Percentiles rank a stretch among this genome's conserved stretches.
These are phyloP conservation scores for Plagiodera versicolora DNA, from an alignment of 2,888 invertebrate genomes.

Conservation along the genomic window DNA sequence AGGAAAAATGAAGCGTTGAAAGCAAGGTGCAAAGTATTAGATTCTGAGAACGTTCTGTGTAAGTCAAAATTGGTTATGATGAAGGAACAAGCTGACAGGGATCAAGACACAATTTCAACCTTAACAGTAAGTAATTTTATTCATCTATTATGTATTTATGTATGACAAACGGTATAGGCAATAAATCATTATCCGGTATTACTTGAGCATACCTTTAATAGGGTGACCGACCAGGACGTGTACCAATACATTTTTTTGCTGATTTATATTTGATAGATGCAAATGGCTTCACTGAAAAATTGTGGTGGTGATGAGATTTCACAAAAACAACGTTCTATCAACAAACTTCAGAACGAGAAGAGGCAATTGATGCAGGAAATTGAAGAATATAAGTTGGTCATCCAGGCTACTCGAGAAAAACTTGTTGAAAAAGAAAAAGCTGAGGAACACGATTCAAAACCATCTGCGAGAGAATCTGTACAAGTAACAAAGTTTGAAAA, in stretches of 20 bases:
- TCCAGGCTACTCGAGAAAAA: constrained; percentile 58
- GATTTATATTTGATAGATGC: constrained; percentile 59
- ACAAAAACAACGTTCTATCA: constrained; percentile 58
- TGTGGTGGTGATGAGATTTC: constrained; percentile 56
- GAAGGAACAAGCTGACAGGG: constrained; percentile 65
- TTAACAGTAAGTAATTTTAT: constrained; percentile 58
- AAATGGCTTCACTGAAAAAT: constrained; percentile 58
- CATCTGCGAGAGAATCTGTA: neutral
- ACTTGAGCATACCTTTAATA: no score
- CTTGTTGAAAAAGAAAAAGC: constrained; percentile 55
- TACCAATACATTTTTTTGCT: no score
- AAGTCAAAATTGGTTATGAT: constrained; percentile 64
- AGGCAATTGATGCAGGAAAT: constrained; percentile 46
- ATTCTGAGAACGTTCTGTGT: constrained; percentile 62
- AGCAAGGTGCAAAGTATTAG: constrained; percentile 69
- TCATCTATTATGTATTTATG: neutral
- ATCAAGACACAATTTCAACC: constrained; percentile 64
- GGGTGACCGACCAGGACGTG: no score
- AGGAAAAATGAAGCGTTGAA: constrained; percentile 68
- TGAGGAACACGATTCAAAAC: constrained; percentile 36
- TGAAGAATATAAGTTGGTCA: constrained; percentile 58
- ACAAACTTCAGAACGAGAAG: constrained; percentile 51
- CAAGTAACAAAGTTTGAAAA: no score
- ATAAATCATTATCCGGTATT: no score
- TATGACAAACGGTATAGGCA: no score